Percentiles rank a stretch among this genome's conserved stretches.
Conservation (phyloP, 2,888 invertebrate species). For the Microchrysa polita region DNA sequence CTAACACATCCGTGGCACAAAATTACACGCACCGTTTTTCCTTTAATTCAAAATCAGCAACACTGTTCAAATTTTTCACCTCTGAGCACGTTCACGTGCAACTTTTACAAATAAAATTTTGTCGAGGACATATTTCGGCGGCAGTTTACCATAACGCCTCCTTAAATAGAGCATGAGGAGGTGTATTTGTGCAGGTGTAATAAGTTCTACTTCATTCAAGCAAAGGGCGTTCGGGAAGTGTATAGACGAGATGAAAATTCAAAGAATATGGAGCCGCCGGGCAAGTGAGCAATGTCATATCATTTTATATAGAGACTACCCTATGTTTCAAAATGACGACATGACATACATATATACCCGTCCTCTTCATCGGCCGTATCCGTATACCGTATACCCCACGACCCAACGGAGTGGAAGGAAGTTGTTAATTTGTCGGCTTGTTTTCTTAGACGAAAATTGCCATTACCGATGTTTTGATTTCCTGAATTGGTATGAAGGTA, state of each 20-base stretch:
- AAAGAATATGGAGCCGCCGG: not conserved
- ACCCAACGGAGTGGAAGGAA: conserved; percentile 46
- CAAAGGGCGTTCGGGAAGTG: not conserved
- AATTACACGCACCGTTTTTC: too few species aligned
- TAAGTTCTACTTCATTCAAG: conserved; percentile 4
- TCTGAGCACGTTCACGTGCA: too few species aligned
- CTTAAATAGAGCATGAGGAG: conserved; percentile 19
- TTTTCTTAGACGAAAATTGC: conserved; percentile 47
- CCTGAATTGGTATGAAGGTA: conserved; percentile 38
- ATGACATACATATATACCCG: not conserved
- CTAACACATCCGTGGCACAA: too few species aligned
- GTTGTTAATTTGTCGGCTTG: conserved; percentile 49
- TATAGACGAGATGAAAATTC: not conserved
- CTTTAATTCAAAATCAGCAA: not conserved
- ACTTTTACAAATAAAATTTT: too few species aligned
- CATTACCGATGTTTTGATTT: conserved; percentile 45
- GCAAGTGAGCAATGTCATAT: not conserved
- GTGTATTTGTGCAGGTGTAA: conserved; percentile 40
- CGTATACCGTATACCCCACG: too few species aligned
- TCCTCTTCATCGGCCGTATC: not conserved
- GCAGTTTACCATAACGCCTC: not conserved
- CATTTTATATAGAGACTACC: too few species aligned
- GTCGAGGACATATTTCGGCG: not conserved
- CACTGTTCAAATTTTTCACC: not conserved
- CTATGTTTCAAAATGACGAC: not conserved